Evolutionary conservation across 2,113 vertebrate species (phyloP).

Genomic region (human (Homo sapiens)): DNA sequence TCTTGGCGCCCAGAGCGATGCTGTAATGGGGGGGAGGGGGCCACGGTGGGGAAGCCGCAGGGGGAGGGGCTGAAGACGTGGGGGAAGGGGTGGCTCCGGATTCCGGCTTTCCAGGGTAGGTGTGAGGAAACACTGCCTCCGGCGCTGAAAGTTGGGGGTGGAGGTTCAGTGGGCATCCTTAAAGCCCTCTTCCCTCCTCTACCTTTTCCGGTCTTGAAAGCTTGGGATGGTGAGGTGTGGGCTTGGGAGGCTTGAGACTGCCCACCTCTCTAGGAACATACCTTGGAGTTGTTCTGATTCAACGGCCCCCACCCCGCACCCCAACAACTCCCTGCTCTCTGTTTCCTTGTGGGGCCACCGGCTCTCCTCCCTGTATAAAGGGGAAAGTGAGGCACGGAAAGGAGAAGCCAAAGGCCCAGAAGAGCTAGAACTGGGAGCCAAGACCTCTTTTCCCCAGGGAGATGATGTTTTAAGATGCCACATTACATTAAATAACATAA

Average conservation of each 20-base stretch:
- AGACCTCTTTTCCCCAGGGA: not conserved
- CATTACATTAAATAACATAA: not conserved
- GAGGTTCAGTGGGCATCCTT: not conserved
- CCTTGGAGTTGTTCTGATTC: not conserved
- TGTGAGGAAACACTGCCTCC: not conserved
- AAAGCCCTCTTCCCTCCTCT: not conserved
- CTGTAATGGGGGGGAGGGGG: constrained; percentile 59
- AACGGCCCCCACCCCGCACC: too few species aligned
- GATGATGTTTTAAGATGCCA: constrained; percentile 21
- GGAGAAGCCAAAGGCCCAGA: not conserved
- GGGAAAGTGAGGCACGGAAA: constrained; percentile 20
- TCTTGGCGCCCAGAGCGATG: constrained; percentile 69
- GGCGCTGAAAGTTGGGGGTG: constrained; percentile 48
- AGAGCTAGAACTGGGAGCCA: not conserved
- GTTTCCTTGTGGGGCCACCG: not conserved
- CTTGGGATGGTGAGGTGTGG: not conserved
- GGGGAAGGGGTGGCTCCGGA: constrained; percentile 10
- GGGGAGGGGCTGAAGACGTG: constrained; percentile 22
- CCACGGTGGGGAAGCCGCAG: constrained; percentile 44
- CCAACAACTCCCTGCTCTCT: not conserved
- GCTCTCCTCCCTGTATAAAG: not conserved
- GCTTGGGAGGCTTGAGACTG: not conserved
- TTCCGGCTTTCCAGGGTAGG: not conserved
- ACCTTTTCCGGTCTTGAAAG: not conserved
- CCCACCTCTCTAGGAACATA: not conserved